Percentiles rank a stretch among this genome's conserved stretches.
Evolutionary conservation across 2,888 invertebrate species (phyloP).

Genomic region (Tetragonisca angustula): DNA sequence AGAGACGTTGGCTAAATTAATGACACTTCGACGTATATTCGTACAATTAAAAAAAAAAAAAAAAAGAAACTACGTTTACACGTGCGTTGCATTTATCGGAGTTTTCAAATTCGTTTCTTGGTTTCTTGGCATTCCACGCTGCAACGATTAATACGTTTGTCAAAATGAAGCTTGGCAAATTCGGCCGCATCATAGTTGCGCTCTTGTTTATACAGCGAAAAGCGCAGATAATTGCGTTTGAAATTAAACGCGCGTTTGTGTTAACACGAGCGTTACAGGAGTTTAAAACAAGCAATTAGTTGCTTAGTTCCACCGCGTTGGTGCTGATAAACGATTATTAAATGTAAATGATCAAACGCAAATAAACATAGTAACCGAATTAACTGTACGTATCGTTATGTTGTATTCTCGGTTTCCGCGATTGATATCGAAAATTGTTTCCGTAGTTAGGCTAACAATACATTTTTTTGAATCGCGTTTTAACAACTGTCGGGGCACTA

Average conservation of each 20-base stretch:
- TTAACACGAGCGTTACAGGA: constrained; percentile 48
- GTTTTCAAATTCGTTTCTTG: not conserved
- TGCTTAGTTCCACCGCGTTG: constrained; percentile 46
- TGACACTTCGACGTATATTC: no score
- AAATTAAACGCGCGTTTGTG: constrained; percentile 26
- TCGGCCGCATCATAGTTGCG: not conserved
- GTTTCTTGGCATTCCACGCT: not conserved
- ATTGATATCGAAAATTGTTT: not conserved
- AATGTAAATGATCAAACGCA: constrained; percentile 40
- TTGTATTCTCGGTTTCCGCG: constrained; percentile 5
- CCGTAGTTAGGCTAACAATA: not conserved
- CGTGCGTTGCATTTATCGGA: not conserved
- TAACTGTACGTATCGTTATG: not conserved
- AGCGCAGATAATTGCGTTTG: constrained; percentile 31
- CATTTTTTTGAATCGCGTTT: no score
- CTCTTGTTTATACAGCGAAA: constrained; percentile 14
- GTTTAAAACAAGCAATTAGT: constrained; percentile 37
- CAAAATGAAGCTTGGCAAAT: not conserved
- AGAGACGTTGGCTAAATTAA: no score
- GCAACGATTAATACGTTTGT: not conserved
- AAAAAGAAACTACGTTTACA: no score
- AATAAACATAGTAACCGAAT: constrained; percentile 14
- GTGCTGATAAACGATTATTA: constrained; percentile 42
- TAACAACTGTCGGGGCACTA: not conserved
- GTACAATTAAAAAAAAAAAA: no score